These are phyloP conservation scores for Anguilla rostrata DNA, from an alignment of 2,113 vertebrate genomes.

Conservation along the genomic window DNA sequence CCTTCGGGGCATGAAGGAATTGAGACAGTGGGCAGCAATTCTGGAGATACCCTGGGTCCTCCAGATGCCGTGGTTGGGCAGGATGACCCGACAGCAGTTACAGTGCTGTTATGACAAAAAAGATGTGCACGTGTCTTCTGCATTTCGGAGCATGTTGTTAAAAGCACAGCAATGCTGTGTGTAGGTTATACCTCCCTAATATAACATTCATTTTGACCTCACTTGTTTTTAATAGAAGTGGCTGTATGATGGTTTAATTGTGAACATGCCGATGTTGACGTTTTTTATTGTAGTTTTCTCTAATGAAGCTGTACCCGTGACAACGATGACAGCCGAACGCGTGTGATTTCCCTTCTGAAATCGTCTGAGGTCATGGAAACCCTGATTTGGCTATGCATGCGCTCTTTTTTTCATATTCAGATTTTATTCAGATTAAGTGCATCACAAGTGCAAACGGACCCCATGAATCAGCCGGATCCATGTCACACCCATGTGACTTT, in stretches of 20 bases:
- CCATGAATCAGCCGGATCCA: not conserved
- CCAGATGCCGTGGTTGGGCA: slow-evolving; percentile 1
- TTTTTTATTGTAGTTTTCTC: not conserved
- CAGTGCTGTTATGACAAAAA: not conserved
- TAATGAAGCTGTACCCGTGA: not conserved
- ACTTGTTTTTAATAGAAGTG: not conserved
- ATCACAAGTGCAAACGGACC: not conserved
- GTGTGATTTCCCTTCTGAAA: too few species aligned
- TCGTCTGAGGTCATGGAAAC: not conserved
- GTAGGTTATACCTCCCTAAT: not conserved
- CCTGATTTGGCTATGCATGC: not conserved
- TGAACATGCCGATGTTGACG: not conserved
- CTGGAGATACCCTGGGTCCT: not conserved
- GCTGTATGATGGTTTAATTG: not conserved
- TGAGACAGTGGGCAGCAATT: not conserved
- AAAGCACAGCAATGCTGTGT: not conserved
- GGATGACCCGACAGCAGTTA: not conserved
- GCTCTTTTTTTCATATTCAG: not conserved
- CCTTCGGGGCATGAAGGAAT: not conserved
- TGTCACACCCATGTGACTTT: not conserved
- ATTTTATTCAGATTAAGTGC: not conserved
- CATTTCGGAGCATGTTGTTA: too few species aligned
- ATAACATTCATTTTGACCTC: not conserved
- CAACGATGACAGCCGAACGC: not conserved
- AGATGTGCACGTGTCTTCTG: not conserved